Evolutionary conservation across 2,113 vertebrate species (phyloP).

Genomic region (Labrus mixtus): DNA sequence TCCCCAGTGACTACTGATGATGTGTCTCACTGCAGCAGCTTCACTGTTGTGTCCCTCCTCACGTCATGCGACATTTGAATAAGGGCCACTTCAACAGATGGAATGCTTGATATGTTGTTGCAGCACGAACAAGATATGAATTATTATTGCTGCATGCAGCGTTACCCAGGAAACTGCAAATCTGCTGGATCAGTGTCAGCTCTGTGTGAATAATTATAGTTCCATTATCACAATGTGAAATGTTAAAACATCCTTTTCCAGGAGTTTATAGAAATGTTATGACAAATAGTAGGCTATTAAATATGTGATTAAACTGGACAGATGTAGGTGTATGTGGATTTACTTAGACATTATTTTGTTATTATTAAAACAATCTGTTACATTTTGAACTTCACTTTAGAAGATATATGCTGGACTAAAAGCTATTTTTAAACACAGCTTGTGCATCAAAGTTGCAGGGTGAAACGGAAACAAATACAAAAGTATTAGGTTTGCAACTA

Average conservation of each 20-base stretch:
- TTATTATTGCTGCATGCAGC: slow-evolving; percentile 26
- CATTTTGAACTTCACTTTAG: too few relatives aligned
- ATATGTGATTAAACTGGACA: too few relatives aligned
- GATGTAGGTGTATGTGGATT: too few relatives aligned
- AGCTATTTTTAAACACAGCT: too few relatives aligned
- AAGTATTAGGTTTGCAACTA: too few relatives aligned
- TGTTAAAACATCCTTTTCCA: background rate
- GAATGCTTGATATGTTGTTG: slow-evolving; percentile 9
- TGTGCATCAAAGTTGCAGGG: too few relatives aligned
- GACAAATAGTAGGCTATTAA: too few relatives aligned
- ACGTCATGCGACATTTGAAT: background rate
- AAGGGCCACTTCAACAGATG: slow-evolving; percentile 23
- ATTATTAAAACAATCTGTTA: too few relatives aligned
- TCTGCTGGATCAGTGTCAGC: background rate
- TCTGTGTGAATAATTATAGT: background rate
- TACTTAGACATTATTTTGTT: too few relatives aligned
- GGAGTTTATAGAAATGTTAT: too few relatives aligned
- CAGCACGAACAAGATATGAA: slow-evolving; percentile 30
- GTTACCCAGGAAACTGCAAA: slow-evolving; percentile 61
- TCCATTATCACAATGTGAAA: background rate
- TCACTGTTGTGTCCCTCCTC: slow-evolving; percentile 23
- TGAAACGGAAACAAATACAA: too few relatives aligned
- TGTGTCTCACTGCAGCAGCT: slow-evolving; percentile 18
- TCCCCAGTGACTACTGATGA: background rate
- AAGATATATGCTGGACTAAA: too few relatives aligned